Conservation (phyloP, 2,888 invertebrate genomes). For the Meiosimyza platycephala region DNA sequence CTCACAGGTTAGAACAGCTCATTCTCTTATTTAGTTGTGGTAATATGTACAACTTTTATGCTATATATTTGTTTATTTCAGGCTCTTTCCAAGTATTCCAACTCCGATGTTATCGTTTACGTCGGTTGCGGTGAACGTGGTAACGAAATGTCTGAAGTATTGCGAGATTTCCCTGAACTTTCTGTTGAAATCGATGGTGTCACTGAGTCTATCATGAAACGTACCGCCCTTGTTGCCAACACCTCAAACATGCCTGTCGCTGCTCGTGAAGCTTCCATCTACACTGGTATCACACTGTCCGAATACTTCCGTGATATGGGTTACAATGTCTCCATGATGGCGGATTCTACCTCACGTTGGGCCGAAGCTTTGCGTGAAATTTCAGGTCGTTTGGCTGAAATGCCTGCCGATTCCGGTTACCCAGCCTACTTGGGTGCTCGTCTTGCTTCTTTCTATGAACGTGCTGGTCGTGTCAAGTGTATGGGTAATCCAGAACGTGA, state of each 20-base stretch:
- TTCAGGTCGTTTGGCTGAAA: conserved; percentile 98
- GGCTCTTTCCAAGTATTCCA: conserved; percentile 98
- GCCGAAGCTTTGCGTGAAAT: conserved; percentile 99
- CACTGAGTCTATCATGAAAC: conserved; percentile 99
- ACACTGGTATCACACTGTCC: conserved; percentile 99
- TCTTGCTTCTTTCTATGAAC: conserved; percentile 98
- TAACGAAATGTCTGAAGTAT: conserved; percentile 99
- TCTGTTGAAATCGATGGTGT: conserved; percentile 96
- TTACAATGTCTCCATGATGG: conserved; percentile 99
- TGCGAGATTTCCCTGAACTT: conserved; percentile 98
- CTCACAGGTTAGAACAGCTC: conserved; percentile 70
- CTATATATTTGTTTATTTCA: conserved; percentile 68
- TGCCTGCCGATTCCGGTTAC: conserved; percentile 99
- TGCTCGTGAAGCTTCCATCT: conserved; percentile 99
- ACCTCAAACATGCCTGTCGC: conserved; percentile 99
- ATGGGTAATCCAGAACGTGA: conserved; percentile 98
- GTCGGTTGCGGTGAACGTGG: conserved; percentile 99
- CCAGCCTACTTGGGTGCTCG: conserved; percentile 99
- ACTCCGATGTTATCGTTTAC: conserved; percentile 99
- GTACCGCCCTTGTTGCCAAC: conserved; percentile 98
- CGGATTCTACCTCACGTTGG: conserved; percentile 99
- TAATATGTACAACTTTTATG: too few relatives aligned
- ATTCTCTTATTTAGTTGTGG: neutral
- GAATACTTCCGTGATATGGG: conserved; percentile 99
- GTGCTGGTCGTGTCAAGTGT: conserved; percentile 97